These are phyloP conservation scores for Trematomus bernacchii DNA, from an alignment of 2,797 vertebrate genomes.

Conservation along the genomic window DNA sequence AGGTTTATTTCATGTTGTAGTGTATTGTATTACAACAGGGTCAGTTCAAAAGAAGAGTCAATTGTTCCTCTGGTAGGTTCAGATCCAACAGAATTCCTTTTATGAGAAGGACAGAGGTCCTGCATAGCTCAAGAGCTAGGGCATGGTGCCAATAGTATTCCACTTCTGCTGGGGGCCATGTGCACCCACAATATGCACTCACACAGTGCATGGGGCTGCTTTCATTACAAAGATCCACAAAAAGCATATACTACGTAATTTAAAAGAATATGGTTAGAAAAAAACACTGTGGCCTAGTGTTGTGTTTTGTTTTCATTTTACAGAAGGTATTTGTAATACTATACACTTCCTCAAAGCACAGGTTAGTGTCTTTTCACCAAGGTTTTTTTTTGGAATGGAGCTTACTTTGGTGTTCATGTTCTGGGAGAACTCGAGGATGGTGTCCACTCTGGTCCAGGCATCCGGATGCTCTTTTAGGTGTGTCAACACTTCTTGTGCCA, in stretches of 20 bases:
- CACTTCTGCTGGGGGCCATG: constrained; percentile 4
- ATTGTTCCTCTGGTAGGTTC: constrained; percentile 29
- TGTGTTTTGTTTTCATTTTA: neutral
- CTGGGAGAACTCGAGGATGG: constrained; percentile 99
- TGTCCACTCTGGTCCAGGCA: constrained; percentile 99
- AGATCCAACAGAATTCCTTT: constrained; percentile 40
- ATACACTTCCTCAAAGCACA: constrained; percentile 91
- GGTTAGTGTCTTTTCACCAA: constrained; percentile 79
- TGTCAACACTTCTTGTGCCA: constrained; percentile 99
- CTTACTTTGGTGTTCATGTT: constrained; percentile 99
- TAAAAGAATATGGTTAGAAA: constrained; percentile 29
- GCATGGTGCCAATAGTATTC: constrained; percentile 21
- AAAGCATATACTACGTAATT: neutral
- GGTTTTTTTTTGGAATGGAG: constrained; percentile 37
- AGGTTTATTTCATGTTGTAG: constrained; percentile 18
- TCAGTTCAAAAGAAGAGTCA: constrained; percentile 9
- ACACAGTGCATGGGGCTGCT: constrained; percentile 23
- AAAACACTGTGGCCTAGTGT: constrained; percentile 3
- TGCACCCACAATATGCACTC: constrained; percentile 4
- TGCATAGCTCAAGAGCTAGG: constrained; percentile 24
- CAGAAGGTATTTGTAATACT: neutral
- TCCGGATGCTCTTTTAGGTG: constrained; percentile 99
- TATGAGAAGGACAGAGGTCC: constrained; percentile 29
- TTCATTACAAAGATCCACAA: constrained; percentile 20
- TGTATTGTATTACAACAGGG: constrained; percentile 1